Evolutionary conservation across 2,113 vertebrate genomes (phyloP), one percentile per base, ranked within the genome.

Genomic region (Cyanoliseus patagonus): DNA sequence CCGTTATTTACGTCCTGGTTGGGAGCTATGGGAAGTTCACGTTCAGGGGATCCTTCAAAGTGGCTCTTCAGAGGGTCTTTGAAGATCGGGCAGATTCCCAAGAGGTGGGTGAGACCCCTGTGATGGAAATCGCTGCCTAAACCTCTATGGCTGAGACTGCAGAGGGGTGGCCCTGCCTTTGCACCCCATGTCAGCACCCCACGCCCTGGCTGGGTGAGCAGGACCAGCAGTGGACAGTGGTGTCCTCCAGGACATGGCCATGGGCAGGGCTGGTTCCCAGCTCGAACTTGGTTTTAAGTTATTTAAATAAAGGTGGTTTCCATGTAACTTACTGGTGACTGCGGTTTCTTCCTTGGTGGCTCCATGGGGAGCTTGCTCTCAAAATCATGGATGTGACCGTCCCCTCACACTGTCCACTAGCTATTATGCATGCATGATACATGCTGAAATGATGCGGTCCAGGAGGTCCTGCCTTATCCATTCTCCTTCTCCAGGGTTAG

Each of bases 41-140:
- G 4, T 86, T 74, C 67, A 66, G 53, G 18, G 11, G 33, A 24
- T 82, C 94, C 0, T 19, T 96, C 83, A 79, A 61, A 41, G 73
- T 91, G 62, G 87, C 74, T 72, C 94, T 97, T 24, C 84, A 88
- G 73, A 92, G 78, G 73, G 94, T 94, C 49, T 97, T 97, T 63
- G 94, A 92, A 73, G 92, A 94, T 1, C 67, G 55, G 44, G 51
- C 25, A 44, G 92, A 86, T 44, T 75, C 23, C 42, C 69, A 76
- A 68, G 80, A 80, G 44, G 37, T 63, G 49, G 83, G 61, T 22
- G 86, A 90, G 51, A 68, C 5, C 19, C 67, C 76, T 11, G 49
- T 74, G 62, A 28, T 83, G 61, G 62, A n/a, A 74, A 59, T 17
- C 15, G 10, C 64, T 77, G 27, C 81, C 33, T 86, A 64, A 82